A percentile compares a stretch with the other conserved stretches of the same genome.
These are phyloP conservation scores for Zeugodacus cucurbitae DNA, from an alignment of 1,140 invertebrate genomes.

Conservation along the genomic window DNA sequence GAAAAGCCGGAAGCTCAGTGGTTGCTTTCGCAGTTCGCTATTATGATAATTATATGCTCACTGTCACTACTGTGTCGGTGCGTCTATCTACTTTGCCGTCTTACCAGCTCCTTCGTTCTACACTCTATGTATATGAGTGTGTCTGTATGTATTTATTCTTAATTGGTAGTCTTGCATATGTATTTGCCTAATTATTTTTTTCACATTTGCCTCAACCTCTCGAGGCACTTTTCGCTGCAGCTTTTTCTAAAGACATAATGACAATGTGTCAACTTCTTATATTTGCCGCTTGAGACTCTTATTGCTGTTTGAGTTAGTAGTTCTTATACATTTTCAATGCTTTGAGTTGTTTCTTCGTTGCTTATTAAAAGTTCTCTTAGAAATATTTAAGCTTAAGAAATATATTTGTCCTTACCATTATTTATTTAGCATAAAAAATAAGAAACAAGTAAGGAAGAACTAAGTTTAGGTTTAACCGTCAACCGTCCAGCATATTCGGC, in stretches of 20 bases:
- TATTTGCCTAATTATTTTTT: slow-evolving; percentile 27
- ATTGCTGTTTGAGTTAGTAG: background rate
- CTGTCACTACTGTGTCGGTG: background rate
- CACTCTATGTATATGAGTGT: background rate
- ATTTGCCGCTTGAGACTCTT: background rate
- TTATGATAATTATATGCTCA: slow-evolving; percentile 15
- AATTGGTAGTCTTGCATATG: background rate
- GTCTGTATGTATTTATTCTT: background rate
- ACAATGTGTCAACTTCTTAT: background rate
- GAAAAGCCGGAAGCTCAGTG: background rate
- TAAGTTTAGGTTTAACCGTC: no score
- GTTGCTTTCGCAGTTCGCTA: background rate
- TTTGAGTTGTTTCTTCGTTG: no score
- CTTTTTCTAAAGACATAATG: background rate
- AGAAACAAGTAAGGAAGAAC: no score
- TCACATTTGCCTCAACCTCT: background rate
- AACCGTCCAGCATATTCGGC: no score
- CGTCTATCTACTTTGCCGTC: background rate
- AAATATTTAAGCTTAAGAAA: no score
- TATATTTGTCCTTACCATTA: no score
- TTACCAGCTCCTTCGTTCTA: background rate
- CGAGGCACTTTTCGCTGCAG: background rate
- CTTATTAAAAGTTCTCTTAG: no score
- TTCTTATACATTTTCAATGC: no score
- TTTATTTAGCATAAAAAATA: no score